These are phyloP conservation scores for Eidolon dupreanum DNA, from an alignment of 2,797 vertebrate species.

Conservation along the genomic window DNA sequence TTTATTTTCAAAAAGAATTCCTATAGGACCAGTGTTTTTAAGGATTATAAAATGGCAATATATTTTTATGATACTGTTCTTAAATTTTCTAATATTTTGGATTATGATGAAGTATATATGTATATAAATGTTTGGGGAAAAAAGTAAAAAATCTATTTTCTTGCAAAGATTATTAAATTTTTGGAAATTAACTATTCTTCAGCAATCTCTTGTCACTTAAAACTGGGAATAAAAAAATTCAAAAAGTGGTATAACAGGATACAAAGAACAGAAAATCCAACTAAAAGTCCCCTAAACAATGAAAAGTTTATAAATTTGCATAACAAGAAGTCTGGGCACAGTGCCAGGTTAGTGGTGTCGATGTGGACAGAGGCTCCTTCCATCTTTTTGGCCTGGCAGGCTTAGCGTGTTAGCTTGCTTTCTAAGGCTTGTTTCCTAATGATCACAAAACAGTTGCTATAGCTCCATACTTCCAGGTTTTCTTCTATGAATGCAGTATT, in stretches of 20 bases:
- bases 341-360: background rate
- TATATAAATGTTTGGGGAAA: background rate
- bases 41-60: background rate
- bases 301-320: background rate
- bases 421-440: background rate
- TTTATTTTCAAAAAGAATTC: conserved; percentile 10
- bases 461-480: conserved; percentile 19
- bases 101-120: background rate
- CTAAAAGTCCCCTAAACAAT: background rate
- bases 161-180: background rate
- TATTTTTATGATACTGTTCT: background rate
- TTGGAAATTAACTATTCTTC: background rate
- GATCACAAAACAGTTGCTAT: conserved; percentile 5
- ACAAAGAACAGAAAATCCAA: background rate
- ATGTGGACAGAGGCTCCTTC: background rate
- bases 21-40: background rate
- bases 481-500: background rate
- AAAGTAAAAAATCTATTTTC: background rate
- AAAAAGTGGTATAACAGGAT: background rate
- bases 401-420: background rate
- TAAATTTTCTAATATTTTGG: conserved; percentile 31
- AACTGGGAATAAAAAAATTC: background rate
- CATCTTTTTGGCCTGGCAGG: background rate
- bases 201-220: conserved; percentile 28
- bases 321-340: conserved; percentile 27